A percentile compares a stretch with the other conserved stretches of the same genome.
Conservation (phyloP, 2,888 invertebrate genomes). For the Leucophenga maculata region DNA sequence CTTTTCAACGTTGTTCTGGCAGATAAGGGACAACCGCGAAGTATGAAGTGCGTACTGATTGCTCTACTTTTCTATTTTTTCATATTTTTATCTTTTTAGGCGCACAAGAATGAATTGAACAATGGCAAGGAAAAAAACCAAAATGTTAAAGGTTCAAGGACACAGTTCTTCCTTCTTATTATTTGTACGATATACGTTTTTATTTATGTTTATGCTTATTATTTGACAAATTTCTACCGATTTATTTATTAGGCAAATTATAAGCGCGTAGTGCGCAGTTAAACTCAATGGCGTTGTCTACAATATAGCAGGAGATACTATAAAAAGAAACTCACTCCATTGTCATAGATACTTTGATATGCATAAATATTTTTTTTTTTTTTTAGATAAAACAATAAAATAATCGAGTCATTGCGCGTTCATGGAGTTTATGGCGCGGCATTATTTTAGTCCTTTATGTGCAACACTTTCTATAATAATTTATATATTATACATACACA, state of each 20-base stretch:
- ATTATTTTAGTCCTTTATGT: slow-evolving; percentile 2
- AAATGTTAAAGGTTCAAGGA: slow-evolving; percentile 51
- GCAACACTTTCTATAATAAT: no score
- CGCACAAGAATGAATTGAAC: background rate
- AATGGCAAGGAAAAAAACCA: background rate
- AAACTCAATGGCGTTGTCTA: background rate
- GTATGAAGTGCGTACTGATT: background rate
- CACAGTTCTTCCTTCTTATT: slow-evolving; percentile 38
- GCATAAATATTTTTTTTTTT: no score
- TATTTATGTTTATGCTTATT: slow-evolving; percentile 28
- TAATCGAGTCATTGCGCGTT: slow-evolving; percentile 26
- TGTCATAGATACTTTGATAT: no score
- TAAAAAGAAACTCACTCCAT: no score
- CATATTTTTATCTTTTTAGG: slow-evolving; percentile 20
- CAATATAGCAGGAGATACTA: no score
- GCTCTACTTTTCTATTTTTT: slow-evolving; percentile 33
- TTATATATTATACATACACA: no score
- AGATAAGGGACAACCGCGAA: no score
- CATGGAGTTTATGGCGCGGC: slow-evolving; percentile 24
- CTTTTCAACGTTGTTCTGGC: background rate
- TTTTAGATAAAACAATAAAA: no score
- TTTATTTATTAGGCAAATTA: slow-evolving; percentile 30
- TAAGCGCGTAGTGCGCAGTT: slow-evolving; percentile 10
- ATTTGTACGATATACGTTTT: slow-evolving; percentile 2
- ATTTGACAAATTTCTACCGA: slow-evolving; percentile 23